Conservation (phyloP, 1,140 invertebrate species). For the Diachasmimorpha longicaudata region DNA sequence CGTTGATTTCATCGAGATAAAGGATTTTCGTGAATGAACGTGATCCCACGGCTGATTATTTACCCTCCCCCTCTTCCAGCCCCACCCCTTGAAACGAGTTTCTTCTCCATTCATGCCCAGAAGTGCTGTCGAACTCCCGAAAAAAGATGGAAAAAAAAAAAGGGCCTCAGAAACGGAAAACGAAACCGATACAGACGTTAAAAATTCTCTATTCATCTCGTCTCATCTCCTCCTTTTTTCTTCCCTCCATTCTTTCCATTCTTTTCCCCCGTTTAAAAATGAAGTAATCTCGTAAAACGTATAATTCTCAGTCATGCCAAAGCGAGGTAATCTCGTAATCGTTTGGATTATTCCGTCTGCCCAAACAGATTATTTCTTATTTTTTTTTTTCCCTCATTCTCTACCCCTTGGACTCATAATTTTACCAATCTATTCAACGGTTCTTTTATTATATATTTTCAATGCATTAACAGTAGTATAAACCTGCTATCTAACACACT, state of each 20-base stretch:
- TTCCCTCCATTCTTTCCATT: background rate
- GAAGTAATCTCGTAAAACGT: constrained; percentile 9
- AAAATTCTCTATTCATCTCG: background rate
- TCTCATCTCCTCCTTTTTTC: background rate
- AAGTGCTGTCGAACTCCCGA: constrained; percentile 10
- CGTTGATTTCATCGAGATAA: constrained; percentile 2
- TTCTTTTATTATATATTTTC: no score
- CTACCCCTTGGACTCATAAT: background rate
- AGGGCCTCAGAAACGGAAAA: background rate
- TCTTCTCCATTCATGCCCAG: background rate
- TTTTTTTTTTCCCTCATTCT: background rate
- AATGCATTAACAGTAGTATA: no score
- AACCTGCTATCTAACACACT: no score
- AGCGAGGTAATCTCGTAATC: background rate
- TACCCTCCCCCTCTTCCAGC: background rate
- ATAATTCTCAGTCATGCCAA: constrained; percentile 7
- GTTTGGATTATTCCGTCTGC: constrained; percentile 10
- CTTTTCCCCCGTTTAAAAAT: background rate
- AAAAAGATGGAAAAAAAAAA: constrained; percentile 1
- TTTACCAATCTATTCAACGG: background rate
- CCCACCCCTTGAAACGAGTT: background rate
- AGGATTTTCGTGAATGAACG: constrained; percentile 8
- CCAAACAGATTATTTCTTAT: background rate
- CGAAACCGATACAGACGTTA: constrained; percentile 6
- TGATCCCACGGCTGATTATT: constrained; percentile 6